A percentile compares a stretch with the other conserved stretches of the same genome.
phyloP scores from a whole-genome alignment of 2,888 invertebrate genomes.

The Cosmia pyralina region DNA sequence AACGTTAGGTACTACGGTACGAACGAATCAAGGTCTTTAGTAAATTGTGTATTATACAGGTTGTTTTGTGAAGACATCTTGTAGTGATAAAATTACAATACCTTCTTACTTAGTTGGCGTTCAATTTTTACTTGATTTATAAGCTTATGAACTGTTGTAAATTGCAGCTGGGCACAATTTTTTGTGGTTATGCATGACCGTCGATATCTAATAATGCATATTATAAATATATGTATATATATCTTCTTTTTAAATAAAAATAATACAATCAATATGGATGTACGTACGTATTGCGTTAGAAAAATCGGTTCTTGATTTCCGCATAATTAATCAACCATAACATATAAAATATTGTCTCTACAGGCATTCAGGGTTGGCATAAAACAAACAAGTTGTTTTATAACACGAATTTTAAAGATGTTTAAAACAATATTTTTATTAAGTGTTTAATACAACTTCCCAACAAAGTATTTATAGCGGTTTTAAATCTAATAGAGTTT shows the following conservation, averaged over 20 bases:
- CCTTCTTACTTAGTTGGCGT: background rate
- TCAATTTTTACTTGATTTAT: background rate
- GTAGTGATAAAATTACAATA: background rate
- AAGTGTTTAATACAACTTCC: too few species aligned
- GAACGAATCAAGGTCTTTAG: constrained; percentile 14
- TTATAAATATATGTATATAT: too few species aligned
- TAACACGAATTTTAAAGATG: too few species aligned
- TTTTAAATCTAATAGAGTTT: too few species aligned
- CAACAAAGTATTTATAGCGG: too few species aligned
- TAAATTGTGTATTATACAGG: constrained; percentile 13
- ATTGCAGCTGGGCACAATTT: background rate
- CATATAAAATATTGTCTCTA: too few species aligned
- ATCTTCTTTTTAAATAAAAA: too few species aligned
- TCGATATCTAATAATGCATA: too few species aligned
- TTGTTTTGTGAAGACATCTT: background rate
- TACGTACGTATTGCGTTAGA: background rate
- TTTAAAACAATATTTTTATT: too few species aligned
- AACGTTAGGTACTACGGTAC: background rate
- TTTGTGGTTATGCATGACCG: background rate
- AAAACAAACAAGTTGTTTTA: too few species aligned
- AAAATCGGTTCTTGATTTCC: constrained; percentile 4
- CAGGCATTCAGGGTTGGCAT: too few species aligned
- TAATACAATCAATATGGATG: background rate
- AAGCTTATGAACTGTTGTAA: background rate
- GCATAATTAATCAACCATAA: background rate